These are phyloP conservation scores for Leptopilina boulardi DNA, from an alignment of 1,140 invertebrate species.

Conservation along the genomic window DNA sequence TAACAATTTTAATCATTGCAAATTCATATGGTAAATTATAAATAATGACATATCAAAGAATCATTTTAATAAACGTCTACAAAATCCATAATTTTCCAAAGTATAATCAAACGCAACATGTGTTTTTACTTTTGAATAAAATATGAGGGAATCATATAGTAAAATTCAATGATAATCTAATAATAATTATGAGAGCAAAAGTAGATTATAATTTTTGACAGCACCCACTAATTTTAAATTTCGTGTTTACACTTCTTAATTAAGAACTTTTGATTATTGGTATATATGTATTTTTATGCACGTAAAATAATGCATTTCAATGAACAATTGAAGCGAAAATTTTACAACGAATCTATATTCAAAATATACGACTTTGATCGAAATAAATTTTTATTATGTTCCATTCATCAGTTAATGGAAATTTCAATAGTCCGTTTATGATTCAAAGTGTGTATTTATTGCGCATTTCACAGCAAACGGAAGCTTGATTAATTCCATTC, in stretches of 20 bases:
- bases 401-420: neutral
- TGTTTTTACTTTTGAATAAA: too few relatives aligned
- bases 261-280: neutral
- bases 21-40: too few relatives aligned
- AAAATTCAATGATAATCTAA: too few relatives aligned
- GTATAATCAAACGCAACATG: too few relatives aligned
- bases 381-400: conserved; percentile 7
- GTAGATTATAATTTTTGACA: too few relatives aligned
- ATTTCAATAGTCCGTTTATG: conserved; percentile 14
- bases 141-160: too few relatives aligned
- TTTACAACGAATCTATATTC: neutral
- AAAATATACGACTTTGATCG: neutral
- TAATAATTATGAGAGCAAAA: too few relatives aligned
- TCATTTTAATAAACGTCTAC: too few relatives aligned
- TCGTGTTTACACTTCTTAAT: neutral
- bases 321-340: neutral
- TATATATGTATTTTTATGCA: neutral
- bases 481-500: conserved; percentile 17
- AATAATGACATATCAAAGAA: too few relatives aligned
- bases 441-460: conserved; percentile 7
- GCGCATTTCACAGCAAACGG: conserved; percentile 8
- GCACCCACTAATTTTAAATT: too few relatives aligned
- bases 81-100: too few relatives aligned
- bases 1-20: too few relatives aligned
- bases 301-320: neutral